Evolutionary conservation across 2,797 vertebrate species (phyloP), one percentile per base, ranked within the genome.

Genomic region (Hemitrygon akajei): DNA sequence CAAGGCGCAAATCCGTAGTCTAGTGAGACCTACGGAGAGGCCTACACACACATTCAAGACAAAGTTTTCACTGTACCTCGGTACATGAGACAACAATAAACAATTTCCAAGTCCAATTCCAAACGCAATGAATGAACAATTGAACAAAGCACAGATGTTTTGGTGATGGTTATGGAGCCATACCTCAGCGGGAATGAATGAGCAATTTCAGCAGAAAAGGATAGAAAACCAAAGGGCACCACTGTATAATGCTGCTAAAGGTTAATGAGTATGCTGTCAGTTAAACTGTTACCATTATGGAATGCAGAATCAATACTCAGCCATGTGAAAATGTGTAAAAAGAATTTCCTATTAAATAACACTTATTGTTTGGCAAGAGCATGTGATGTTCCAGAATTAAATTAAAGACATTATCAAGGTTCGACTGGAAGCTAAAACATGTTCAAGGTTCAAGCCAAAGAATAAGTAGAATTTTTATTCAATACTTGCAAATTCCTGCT

Each of bases 321-420:
- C 37, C 89, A 91, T 91, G 89, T 73, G 37, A 69, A 73, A 73
- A 91, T 71, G 22, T 40, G 37, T 86, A 12, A 91, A 27, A 91
- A 40, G 20, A 25, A 91, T 3, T 82, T 63, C 56, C 34, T 22
- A 91, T 71, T n/a, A 91, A 69, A 40, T 91, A 91, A 40, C 69
- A 73, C 89, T 91, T 91, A 34, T 37, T 73, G 89, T n/a, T 69
- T 91, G 89, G 34, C 89, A 91, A 63, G 63, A 40, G 66, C 69
- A 25, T 73, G 89, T 66, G 37, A 18, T 37, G 66, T 73, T 73
- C 69, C 34, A 25, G 60, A 91, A 37, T 69, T 37, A 27, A 91
- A 69, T 91, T 66, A 91, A 91, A 73, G 34, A 22, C 34, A 69
- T 91, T n/a, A 91, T 69, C 63, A 91, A 73, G 22, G 66, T 91